Evolutionary conservation across 2,888 invertebrate genomes (phyloP), one percentile per base, ranked within the genome.

Genomic region (Trypoxylon attenuatum): DNA sequence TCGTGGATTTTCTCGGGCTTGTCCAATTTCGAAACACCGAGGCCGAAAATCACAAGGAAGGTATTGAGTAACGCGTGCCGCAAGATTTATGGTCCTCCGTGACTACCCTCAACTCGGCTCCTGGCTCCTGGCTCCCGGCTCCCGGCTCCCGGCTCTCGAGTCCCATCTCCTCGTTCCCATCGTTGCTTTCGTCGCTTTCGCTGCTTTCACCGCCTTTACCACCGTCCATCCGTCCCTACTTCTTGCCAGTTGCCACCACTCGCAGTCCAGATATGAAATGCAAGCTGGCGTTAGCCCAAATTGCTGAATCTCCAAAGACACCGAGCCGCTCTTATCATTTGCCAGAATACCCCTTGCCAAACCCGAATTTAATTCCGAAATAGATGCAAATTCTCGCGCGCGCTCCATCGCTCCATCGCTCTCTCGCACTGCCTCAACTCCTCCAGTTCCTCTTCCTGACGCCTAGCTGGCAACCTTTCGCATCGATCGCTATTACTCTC

Each of bases 261-360:
- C 53, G 54, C 47, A 66, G 57, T 54, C 25, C 49, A 33, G 57
- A 65, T 66, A 74, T 56, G 74, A 76, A 73, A 73, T 56, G 58
- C 65, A 65, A 70, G 60, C 70, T 75, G 76, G 65, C 76, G 62
- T 67, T 63, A 54, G 58, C 54, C 69, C 67, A 76, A 76, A 72
- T 75, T 76, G 67, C 64, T 39, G 46, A 50, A 58, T 50, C 47
- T 70, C 67, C 43, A 50, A 67, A 65, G 69, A 71, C 69, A 69
- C 60, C 45, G 54, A 49, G 33, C n/a, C 33, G 46, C 56, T 51
- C 54, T 69, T 71, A 66, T 69, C 71, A 74, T 69, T 73, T 73
- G 71, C 64, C 54, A 55, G 46, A 38, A 49, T 43, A 16, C 42
- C 29, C 46, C 18, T 23, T 41, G 42, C 45, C 13, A 50, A 39